Evolutionary conservation across 2,797 vertebrate species (phyloP), one percentile per base, ranked within the genome.

Genomic region (Manis javanica): DNA sequence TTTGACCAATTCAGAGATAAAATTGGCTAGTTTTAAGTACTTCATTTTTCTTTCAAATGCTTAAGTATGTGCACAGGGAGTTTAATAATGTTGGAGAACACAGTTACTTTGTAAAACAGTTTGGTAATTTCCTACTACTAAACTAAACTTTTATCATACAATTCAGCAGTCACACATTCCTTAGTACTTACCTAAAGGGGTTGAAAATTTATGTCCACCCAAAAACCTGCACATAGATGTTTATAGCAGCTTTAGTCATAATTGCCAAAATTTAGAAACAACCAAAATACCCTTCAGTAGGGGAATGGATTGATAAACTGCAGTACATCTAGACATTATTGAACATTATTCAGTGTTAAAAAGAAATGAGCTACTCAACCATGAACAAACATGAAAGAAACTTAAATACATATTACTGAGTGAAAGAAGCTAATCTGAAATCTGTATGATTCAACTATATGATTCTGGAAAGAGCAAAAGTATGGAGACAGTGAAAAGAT

Each of bases 1-100:
- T 82, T 77, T 89, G 10, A 77, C 4, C 11, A 92, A 75, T 63
- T 82, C 26, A 85, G 74, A 87, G 49, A 90, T 59, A 95, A 75
- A 61, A 91, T 57, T 82, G 26, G 29, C 34, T 14, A 71, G 2
- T 64, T 63, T 88, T 61, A 34, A 84, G 24, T 57, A 4, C 34
- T 63, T 86, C 2, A 49, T 55, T 86, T 90, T 7, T 53, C 23
- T 91, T 2, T 88, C 18, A 75, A 63, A 49, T 37, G 14, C 37
- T 72, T 90, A 63, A 53, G 23, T 57, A 53, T 63, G 71, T 81
- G 34, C 6, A 3, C 77, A 63, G 7, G 7, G 24, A 88, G 46
- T 61, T 90, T 75, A 82, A 24, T 85, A 79, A 82, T 78, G 6
- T 12, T 74, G 34, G 21, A 37, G 12, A 71, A 61, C 26, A 49